A percentile compares a stretch with the other conserved stretches of the same genome.
These are phyloP conservation scores for Apomyelois bistriatella DNA, from an alignment of 2,888 invertebrate genomes.

Conservation along the genomic window DNA sequence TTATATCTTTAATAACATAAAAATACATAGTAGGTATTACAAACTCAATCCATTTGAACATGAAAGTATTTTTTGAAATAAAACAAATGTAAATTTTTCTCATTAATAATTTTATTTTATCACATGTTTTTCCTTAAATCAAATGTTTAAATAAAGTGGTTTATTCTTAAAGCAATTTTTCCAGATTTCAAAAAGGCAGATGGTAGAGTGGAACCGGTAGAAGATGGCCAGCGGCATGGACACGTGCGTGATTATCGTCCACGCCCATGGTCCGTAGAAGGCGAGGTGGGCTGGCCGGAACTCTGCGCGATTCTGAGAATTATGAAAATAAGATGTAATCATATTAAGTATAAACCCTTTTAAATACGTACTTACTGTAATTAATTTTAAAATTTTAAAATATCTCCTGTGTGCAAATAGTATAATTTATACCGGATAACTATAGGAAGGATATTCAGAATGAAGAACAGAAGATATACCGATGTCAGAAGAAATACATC, in stretches of 20 bases:
- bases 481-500: too few relatives aligned
- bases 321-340: too few relatives aligned
- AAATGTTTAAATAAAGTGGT: conserved; percentile 71
- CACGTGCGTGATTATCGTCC: conserved; percentile 94
- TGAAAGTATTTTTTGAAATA: neutral
- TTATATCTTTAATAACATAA: too few relatives aligned
- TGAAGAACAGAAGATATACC: too few relatives aligned
- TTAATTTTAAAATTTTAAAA: too few relatives aligned
- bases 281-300: conserved; percentile 89
- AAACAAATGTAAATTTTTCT: neutral
- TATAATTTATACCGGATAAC: too few relatives aligned
- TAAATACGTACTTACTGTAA: too few relatives aligned
- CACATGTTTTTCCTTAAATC: conserved; percentile 12
- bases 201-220: conserved; percentile 94
- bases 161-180: conserved; percentile 91
- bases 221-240: conserved; percentile 94
- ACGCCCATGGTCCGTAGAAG: conserved; percentile 93
- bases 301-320: conserved; percentile 84
- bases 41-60: neutral
- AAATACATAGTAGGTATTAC: too few relatives aligned
- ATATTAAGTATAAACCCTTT: too few relatives aligned
- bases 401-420: too few relatives aligned
- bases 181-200: conserved; percentile 96
- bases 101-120: neutral
- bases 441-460: too few relatives aligned